A percentile compares a stretch with the other conserved stretches of the same genome.
Evolutionary conservation across 1,140 invertebrate genomes (phyloP).

Genomic region (Eriocheir sinensis): DNA sequence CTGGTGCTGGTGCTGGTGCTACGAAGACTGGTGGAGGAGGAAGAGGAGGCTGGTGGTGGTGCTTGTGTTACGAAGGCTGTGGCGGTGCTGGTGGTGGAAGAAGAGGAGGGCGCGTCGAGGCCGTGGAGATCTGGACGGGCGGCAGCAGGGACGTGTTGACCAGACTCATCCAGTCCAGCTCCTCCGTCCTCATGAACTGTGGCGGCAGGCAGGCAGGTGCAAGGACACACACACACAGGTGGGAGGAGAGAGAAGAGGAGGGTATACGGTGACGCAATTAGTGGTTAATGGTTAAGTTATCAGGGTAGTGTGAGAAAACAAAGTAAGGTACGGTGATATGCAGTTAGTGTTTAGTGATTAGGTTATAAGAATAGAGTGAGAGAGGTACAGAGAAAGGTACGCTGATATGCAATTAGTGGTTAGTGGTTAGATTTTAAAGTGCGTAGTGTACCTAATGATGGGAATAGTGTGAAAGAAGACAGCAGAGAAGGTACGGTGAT

Average conservation of each 20-base stretch:
- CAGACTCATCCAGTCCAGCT: conserved; percentile 67
- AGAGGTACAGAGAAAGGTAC: neutral
- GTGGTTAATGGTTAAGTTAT: neutral
- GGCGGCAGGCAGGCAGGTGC: neutral
- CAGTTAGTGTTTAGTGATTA: neutral
- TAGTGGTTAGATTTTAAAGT: neutral
- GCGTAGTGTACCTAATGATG: no score
- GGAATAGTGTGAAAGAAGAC: no score
- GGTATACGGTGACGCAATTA: neutral
- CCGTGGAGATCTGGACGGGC: neutral
- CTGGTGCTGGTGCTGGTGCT: neutral
- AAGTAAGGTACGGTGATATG: neutral
- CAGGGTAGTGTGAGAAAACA: no score
- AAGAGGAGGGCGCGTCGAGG: neutral
- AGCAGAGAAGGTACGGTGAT: neutral
- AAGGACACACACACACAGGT: neutral
- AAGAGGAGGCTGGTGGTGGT: no score
- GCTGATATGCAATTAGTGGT: neutral
- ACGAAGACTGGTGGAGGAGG: neutral
- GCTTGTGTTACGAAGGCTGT: no score
- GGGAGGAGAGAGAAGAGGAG: neutral
- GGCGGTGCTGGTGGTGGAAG: neutral
- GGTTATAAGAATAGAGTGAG: no score
- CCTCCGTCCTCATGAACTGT: conserved; percentile 71
- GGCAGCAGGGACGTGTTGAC: conserved; percentile 41